phyloP scores from a whole-genome alignment of 2,113 vertebrate genomes.

The Ctenomys sociabilis region DNA sequence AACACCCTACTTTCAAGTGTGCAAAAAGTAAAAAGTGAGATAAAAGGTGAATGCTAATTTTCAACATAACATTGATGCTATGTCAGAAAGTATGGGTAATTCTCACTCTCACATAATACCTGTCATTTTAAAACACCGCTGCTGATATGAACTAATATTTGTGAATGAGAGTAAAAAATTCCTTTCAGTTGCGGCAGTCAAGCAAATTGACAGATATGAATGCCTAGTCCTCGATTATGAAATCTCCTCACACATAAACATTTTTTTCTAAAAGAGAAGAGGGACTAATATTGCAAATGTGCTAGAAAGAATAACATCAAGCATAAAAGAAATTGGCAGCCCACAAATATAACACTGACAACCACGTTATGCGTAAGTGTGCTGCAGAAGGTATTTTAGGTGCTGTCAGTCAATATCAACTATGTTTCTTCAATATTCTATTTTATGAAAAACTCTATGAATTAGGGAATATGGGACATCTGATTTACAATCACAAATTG shows the following conservation, averaged over 20 bases:
- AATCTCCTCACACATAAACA: slow-evolving; percentile 45
- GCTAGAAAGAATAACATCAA: slow-evolving; percentile 52
- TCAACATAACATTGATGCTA: slow-evolving; percentile 20
- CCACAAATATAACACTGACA: background rate
- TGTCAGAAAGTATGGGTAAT: slow-evolving; percentile 35
- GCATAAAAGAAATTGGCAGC: slow-evolving; percentile 18
- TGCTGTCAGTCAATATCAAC: slow-evolving; percentile 6
- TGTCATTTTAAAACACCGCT: slow-evolving; percentile 62
- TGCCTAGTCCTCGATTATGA: background rate
- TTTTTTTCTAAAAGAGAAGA: slow-evolving; percentile 33
- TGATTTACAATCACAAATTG: background rate
- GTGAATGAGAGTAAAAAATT: slow-evolving; percentile 57
- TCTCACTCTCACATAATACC: slow-evolving; percentile 33
- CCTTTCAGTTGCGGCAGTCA: slow-evolving; percentile 31
- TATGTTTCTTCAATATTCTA: slow-evolving; percentile 14
- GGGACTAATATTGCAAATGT: slow-evolving; percentile 11
- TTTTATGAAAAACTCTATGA: slow-evolving; percentile 7
- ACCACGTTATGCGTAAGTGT: background rate
- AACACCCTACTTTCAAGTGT: slow-evolving; percentile 34
- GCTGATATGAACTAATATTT: slow-evolving; percentile 42
- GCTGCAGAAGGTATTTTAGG: background rate
- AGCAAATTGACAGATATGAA: slow-evolving; percentile 56
- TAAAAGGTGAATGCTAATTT: slow-evolving; percentile 59
- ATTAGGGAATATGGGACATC: background rate
- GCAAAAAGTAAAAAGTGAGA: slow-evolving; percentile 26